phyloP scores from a whole-genome alignment of 2,888 invertebrate genomes.

The Apamea anceps region DNA sequence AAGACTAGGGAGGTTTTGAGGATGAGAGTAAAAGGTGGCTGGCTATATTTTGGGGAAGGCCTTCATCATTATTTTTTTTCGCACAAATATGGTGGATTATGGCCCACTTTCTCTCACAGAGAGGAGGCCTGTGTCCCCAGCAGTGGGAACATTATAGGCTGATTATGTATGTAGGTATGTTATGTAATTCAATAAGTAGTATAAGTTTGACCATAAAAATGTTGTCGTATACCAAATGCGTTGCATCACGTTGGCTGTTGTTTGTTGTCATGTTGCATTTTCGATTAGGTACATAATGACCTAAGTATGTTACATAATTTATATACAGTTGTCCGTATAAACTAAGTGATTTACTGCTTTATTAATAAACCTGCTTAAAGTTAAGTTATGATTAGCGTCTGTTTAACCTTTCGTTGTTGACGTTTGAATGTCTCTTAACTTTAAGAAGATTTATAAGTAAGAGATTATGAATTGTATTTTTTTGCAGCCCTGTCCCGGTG shows the following conservation, averaged over 20 bases:
- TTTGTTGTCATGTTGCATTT: too few species aligned
- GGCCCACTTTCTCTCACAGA: too few species aligned
- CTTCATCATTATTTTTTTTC: not conserved
- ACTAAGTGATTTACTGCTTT: not conserved
- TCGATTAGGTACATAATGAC: not conserved
- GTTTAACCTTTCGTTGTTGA: not conserved
- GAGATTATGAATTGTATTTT: slow-evolving; percentile 20
- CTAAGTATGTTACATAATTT: not conserved
- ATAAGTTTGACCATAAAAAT: not conserved
- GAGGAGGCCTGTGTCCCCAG: too few species aligned
- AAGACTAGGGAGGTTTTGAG: slow-evolving; percentile 2
- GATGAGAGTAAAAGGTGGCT: not conserved
- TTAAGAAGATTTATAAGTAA: not conserved
- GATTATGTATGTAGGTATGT: too few species aligned
- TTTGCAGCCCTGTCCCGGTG: slow-evolving; percentile 92
- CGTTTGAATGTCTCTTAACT: not conserved
- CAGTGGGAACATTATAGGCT: too few species aligned
- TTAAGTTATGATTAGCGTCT: not conserved
- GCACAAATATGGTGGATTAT: not conserved
- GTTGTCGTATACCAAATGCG: not conserved
- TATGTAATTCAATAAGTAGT: too few species aligned
- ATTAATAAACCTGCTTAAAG: not conserved
- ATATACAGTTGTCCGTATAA: not conserved
- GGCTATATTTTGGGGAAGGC: not conserved
- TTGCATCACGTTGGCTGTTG: too few species aligned